Conservation (phyloP, 2,797 vertebrate species). For the Acanthurus leucopareius region DNA sequence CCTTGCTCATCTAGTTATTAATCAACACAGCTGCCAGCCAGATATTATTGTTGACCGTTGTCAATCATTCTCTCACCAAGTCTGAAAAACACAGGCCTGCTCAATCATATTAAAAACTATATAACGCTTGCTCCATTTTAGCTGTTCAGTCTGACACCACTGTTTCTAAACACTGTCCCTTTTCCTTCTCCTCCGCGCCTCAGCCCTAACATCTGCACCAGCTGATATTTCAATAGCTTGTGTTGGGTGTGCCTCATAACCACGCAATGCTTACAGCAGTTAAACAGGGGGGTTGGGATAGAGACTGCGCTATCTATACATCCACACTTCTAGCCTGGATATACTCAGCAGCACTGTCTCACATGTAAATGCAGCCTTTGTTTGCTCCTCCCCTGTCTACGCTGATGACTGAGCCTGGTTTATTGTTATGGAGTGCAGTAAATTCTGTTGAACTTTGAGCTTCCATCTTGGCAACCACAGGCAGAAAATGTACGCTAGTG, state of each 20-base stretch:
- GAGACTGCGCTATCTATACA: conserved; percentile 73
- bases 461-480: conserved; percentile 64
- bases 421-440: conserved; percentile 78
- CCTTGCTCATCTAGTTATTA: conserved; percentile 66
- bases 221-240: conserved; percentile 76
- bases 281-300: conserved; percentile 71
- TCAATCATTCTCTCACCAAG: conserved; percentile 83
- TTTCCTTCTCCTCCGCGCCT: conserved; percentile 47
- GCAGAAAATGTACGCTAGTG: conserved; percentile 46
- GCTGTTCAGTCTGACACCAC: conserved; percentile 30
- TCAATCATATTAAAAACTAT: conserved; percentile 2
- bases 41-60: conserved; percentile 51
- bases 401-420: conserved; percentile 65
- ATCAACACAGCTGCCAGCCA: conserved; percentile 54
- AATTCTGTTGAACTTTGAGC: conserved; percentile 84
- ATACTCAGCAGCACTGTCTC: conserved; percentile 65
- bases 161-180: conserved; percentile 45
- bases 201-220: conserved; percentile 61
- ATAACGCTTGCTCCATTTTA: neutral
- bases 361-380: conserved; percentile 77
- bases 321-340: conserved; percentile 70
- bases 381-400: conserved; percentile 72
- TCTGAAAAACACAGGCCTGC: conserved; percentile 65
- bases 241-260: conserved; percentile 76
- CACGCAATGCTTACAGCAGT: conserved; percentile 63